Evolutionary conservation across 2,113 vertebrate genomes (phyloP).

Genomic region (Mellivora capensis): DNA sequence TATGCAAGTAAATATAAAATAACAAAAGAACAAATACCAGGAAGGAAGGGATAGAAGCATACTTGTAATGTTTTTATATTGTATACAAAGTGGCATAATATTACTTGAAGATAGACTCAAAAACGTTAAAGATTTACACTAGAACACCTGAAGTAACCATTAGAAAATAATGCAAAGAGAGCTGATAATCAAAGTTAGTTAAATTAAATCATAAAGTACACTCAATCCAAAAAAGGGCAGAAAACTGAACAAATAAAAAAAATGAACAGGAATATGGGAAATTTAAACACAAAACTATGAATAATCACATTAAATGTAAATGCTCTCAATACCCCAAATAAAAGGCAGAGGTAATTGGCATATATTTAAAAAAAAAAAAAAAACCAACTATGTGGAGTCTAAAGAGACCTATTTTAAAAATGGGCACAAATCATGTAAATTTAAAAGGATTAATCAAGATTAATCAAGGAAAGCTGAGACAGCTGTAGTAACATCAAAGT

Average conservation of each 20-base stretch:
- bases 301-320: background rate
- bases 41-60: background rate
- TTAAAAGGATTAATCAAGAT: background rate
- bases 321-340: background rate
- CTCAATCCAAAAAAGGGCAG: background rate
- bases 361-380: background rate
- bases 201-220: background rate
- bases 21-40: background rate
- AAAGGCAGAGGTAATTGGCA: background rate
- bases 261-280: background rate
- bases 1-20: background rate
- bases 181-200: background rate
- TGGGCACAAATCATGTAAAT: background rate
- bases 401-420: background rate
- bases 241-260: background rate
- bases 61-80: background rate
- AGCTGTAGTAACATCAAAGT: background rate
- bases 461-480: background rate
- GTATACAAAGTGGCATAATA: background rate
- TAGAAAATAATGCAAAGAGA: background rate
- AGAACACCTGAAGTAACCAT: background rate
- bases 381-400: background rate
- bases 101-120: background rate
- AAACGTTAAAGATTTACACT: background rate
- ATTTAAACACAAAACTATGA: background rate